Conservation (phyloP, 2,888 invertebrate species). For the Limnephilus rhombicus region DNA sequence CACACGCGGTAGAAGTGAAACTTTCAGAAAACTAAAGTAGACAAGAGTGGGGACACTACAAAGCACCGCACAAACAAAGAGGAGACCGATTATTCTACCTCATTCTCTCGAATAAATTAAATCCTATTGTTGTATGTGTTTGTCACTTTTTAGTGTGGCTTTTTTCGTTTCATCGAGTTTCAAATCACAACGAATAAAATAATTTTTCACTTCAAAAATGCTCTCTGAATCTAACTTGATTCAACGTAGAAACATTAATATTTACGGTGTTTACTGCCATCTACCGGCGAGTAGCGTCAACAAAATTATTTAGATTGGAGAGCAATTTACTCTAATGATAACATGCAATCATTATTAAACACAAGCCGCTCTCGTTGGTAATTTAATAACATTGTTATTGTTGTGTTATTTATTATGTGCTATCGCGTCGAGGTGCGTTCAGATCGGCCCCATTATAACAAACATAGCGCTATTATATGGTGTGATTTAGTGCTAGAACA, state of each 20-base stretch:
- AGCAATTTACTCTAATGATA: conserved; percentile 7
- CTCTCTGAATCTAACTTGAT: not conserved
- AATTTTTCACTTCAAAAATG: no score
- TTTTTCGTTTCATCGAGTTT: no score
- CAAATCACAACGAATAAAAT: no score
- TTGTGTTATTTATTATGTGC: not conserved
- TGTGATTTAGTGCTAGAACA: not conserved
- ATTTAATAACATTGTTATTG: not conserved
- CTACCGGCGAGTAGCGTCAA: conserved; percentile 10
- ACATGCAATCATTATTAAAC: not conserved
- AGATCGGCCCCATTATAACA: not conserved
- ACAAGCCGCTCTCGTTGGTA: not conserved
- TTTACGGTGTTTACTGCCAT: not conserved
- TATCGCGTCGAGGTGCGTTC: not conserved
- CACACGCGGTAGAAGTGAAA: no score
- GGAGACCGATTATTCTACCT: no score
- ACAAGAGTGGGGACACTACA: no score
- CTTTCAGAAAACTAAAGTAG: no score
- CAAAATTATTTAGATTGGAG: conserved; percentile 5
- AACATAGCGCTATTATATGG: not conserved
- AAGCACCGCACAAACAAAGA: no score
- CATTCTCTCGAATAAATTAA: no score
- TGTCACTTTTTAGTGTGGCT: no score
- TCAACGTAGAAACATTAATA: not conserved
- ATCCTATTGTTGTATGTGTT: no score